Evolutionary conservation across 2,888 invertebrate species (phyloP), one percentile per base, ranked within the genome.

Genomic region (Nycteola revayana): DNA sequence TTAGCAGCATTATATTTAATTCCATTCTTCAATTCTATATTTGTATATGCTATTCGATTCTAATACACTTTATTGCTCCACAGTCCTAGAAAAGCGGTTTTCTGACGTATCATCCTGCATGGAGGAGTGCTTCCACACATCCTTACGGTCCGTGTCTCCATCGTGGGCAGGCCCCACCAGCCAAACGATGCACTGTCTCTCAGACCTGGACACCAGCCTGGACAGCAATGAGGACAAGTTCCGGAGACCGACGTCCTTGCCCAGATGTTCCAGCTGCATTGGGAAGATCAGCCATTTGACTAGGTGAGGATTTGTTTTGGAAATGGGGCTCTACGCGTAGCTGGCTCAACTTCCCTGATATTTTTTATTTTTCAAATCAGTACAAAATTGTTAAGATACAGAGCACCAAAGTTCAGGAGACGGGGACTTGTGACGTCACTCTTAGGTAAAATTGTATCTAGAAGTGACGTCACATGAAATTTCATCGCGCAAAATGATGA

Each of bases 221-320:
- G 86, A 86, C 40, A 69, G 72, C 66, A 88, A 77, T 55, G 89
- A 73, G 56, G 90, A 77, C 57, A 89, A 67, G 65, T 85, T 68
- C 66, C 65, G 79, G 35, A 75, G 82, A 48, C 89, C 81, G 0
- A 79, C 81, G 1, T 82, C 83, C 1, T 57, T 92, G 51, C 92
- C 92, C 3, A 71, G 93, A 39, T 95, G 95, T 70, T 91, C 94
- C 57, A 94, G 94, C 65, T 95, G 95, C 64, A 93, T 94, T 62
- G 93, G 94, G 50, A 95, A 94, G 79, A 89, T 95, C 43, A 94
- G 94, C 43, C 80, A 93, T 38, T 90, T 94, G 77, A 92, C 93
- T 7, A 84, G 86, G 87, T 85, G 33, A 43, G 33, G 5, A 14
- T 14, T 14, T 14, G 5, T 14, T n/a, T n/a, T n/a, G n/a, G n/a